phyloP scores from a whole-genome alignment of 2,113 vertebrate genomes.

The Suncus etruscus region DNA sequence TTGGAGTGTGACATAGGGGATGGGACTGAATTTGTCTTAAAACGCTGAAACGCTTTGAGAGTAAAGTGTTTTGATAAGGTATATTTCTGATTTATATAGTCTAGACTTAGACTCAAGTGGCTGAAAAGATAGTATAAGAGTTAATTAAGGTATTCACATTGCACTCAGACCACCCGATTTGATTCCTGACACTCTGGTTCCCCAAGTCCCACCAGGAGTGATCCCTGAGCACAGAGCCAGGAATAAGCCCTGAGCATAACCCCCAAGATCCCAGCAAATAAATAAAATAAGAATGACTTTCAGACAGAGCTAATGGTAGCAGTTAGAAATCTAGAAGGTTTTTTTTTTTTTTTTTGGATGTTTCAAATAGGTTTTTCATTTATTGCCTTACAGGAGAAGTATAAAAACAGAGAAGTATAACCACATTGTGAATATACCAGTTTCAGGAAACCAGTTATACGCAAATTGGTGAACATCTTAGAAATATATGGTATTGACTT shows the following conservation, averaged over 20 bases:
- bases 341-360: not conserved
- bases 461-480: not conserved
- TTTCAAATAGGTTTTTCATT: not conserved
- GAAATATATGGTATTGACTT: not conserved
- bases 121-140: no score
- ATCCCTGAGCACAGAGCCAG: no score
- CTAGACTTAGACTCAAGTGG: not conserved
- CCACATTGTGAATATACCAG: not conserved
- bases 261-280: no score
- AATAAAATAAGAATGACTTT: not conserved
- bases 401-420: not conserved
- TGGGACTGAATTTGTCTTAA: slow-evolving; percentile 1
- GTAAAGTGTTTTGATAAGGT: not conserved
- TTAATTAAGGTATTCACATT: no score
- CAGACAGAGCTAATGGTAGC: not conserved
- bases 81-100: not conserved
- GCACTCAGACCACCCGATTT: no score
- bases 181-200: no score
- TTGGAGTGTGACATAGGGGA: not conserved
- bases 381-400: slow-evolving; percentile 7
- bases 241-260: no score
- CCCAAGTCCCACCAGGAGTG: no score
- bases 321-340: not conserved
- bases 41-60: slow-evolving; percentile 16
- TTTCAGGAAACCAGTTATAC: not conserved